phyloP scores from a whole-genome alignment of 2,113 vertebrate genomes.

The Cryptotis parvus region DNA sequence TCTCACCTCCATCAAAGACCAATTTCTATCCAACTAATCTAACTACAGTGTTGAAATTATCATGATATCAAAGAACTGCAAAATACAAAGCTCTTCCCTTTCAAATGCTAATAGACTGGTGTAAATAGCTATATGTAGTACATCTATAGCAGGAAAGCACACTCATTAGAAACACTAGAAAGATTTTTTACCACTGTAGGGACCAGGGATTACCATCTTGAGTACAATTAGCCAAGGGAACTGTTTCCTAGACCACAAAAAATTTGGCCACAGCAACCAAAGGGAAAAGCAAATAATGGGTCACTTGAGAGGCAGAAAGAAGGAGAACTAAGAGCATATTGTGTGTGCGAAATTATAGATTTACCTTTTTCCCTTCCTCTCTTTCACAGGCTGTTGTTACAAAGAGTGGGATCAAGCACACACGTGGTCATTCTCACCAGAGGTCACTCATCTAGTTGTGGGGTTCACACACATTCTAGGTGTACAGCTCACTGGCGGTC shows the following conservation, averaged over 20 bases:
- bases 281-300: not conserved
- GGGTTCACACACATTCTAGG: no score
- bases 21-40: not conserved
- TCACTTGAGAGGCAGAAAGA: conserved; percentile 37
- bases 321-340: not conserved
- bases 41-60: not conserved
- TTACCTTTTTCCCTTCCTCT: not conserved
- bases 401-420: no score
- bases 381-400: not conserved
- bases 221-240: conserved; percentile 41
- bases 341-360: not conserved
- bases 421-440: no score
- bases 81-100: not conserved
- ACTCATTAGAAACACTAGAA: conserved; percentile 37
- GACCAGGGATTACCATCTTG: not conserved
- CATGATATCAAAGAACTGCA: not conserved
- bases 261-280: conserved; percentile 27
- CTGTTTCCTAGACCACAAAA: conserved; percentile 55
- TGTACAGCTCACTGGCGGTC: no score
- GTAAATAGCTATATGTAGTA: not conserved
- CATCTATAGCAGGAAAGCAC: not conserved
- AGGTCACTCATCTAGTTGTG: no score
- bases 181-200: not conserved
- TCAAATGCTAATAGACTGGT: not conserved
- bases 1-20: not conserved